phyloP scores from a whole-genome alignment of 2,113 vertebrate genomes.

The Notothenia rossii region DNA sequence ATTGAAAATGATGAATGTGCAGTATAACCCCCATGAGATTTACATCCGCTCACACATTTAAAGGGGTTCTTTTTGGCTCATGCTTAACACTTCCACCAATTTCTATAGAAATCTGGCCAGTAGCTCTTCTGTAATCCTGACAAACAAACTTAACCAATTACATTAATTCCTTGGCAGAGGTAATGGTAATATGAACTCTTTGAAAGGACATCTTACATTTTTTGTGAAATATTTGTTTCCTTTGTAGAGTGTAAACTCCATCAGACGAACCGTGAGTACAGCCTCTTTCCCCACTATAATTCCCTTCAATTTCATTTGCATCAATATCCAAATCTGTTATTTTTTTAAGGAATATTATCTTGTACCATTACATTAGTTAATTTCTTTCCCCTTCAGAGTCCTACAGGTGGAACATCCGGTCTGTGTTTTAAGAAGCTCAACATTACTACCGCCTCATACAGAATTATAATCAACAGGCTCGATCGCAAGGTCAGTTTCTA shows the following conservation, averaged over 20 bases:
- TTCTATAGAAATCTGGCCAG: no score
- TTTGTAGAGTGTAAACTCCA: slow-evolving; percentile 94
- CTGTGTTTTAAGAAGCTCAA: slow-evolving; percentile 97
- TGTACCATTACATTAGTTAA: not conserved
- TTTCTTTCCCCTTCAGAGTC: slow-evolving; percentile 80
- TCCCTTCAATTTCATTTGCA: not conserved
- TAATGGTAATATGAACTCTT: not conserved
- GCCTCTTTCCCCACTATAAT: slow-evolving; percentile 8
- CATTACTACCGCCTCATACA: slow-evolving; percentile 87
- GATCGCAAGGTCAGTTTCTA: slow-evolving; percentile 88
- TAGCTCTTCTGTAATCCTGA: no score
- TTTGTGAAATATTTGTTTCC: slow-evolving; percentile 51
- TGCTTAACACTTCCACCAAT: no score
- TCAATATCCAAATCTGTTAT: not conserved
- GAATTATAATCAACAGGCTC: slow-evolving; percentile 91
- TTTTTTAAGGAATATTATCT: not conserved
- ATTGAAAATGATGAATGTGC: no score
- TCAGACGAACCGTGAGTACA: slow-evolving; percentile 91
- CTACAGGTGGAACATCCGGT: slow-evolving; percentile 90
- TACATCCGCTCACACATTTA: no score
- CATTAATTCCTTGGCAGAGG: no score
- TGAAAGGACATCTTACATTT: not conserved
- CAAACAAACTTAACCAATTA: no score
- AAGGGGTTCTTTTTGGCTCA: no score
- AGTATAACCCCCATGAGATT: no score